These are phyloP conservation scores for Sparus aurata DNA, from an alignment of 2,797 vertebrate genomes.

Conservation along the genomic window DNA sequence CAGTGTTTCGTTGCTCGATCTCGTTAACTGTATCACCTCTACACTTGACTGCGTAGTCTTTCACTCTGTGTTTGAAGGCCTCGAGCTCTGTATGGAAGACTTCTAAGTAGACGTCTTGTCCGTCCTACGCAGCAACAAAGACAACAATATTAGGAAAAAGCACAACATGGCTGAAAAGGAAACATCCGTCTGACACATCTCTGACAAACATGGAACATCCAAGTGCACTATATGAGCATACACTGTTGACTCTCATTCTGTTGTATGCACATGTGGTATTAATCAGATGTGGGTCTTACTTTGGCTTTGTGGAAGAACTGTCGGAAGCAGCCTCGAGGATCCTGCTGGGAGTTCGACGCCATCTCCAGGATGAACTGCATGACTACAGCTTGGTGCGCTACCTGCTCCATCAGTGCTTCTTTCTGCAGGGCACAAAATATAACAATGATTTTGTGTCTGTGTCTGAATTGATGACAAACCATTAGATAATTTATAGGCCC, in stretches of 20 bases:
- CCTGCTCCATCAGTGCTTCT: constrained; percentile 96
- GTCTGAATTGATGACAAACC: not conserved
- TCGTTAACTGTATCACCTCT: constrained; percentile 76
- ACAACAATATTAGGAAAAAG: not conserved
- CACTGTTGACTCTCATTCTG: not conserved
- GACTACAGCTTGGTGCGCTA: constrained; percentile 97
- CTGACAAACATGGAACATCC: no score
- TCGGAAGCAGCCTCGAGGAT: constrained; percentile 96
- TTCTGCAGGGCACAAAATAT: constrained; percentile 85
- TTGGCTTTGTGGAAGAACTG: constrained; percentile 99
- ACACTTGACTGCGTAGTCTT: constrained; percentile 73
- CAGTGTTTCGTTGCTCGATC: constrained; percentile 55
- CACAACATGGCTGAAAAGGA: not conserved
- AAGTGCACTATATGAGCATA: not conserved
- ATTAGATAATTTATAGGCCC: no score
- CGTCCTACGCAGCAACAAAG: constrained; percentile 82
- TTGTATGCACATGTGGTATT: not conserved
- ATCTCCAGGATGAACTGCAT: constrained; percentile 99
- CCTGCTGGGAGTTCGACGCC: constrained; percentile 92
- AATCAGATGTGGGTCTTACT: constrained; percentile 83
- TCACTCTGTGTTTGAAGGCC: constrained; percentile 94
- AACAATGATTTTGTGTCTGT: not conserved
- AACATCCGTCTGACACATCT: not conserved
- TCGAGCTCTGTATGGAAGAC: constrained; percentile 96
- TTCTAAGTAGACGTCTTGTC: constrained; percentile 94